Evolutionary conservation across 2,888 invertebrate species (phyloP).

Genomic region (Limenitis camilla): DNA sequence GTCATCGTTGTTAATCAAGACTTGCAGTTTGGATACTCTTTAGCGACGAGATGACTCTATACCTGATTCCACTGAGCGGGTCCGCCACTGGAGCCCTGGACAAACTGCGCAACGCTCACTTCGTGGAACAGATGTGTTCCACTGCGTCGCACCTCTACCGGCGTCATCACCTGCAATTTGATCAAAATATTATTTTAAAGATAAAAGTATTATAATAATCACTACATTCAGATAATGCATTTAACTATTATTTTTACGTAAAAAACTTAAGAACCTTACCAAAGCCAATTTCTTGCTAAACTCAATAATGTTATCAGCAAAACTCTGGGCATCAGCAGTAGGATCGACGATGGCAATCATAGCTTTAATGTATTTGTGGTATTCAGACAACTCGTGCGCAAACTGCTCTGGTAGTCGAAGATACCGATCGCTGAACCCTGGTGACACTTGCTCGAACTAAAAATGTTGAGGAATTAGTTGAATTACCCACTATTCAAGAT

Average conservation of each 20-base stretch:
- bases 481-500: no score
- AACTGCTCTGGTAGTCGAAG: conserved; percentile 76
- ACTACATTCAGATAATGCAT: no score
- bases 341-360: conserved; percentile 71
- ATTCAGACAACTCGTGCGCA: conserved; percentile 74
- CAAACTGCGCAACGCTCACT: conserved; percentile 72
- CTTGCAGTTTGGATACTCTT: no score
- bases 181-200: no score
- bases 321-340: conserved; percentile 53
- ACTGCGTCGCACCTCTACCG: conserved; percentile 76
- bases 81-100: conserved; percentile 63
- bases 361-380: conserved; percentile 74
- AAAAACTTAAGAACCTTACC: conserved; percentile 58
- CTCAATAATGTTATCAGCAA: conserved; percentile 75
- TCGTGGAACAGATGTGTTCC: conserved; percentile 78
- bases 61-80: conserved; percentile 70
- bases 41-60: conserved; percentile 1
- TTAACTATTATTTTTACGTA: no score
- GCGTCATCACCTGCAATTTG: conserved; percentile 75
- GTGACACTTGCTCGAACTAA: conserved; percentile 78
- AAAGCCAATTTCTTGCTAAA: conserved; percentile 77
- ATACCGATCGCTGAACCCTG: conserved; percentile 79
- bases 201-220: no score
- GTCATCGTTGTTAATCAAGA: no score
- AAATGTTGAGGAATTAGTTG: conserved; percentile 1